Base-by-base conservation (phyloP, 2,888 invertebrate species). In the Latrodectus hesperus region DNA sequence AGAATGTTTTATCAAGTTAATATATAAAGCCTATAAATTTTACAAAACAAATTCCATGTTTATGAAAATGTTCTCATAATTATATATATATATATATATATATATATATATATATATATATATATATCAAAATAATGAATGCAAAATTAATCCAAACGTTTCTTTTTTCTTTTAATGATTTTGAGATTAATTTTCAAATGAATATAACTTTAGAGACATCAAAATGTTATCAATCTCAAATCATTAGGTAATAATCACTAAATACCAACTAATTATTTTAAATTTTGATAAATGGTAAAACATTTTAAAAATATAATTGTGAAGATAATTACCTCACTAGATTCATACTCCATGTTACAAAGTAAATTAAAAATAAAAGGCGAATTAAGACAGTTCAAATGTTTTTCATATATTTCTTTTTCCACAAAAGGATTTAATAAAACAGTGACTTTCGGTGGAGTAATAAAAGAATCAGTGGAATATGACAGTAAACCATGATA, bases 281-380 rank as follows among this genome's bases (percentile, higher is more conserved):
- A 38, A 22, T 16, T 38, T 38, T 38, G 38, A 38, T 38, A 38
- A 4, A 6, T 38, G 6, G 38, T 38, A 38, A 38, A 38, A 38
- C 0, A 3, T 22, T 38, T 38, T 0, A 38, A 38, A 38, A 26
- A 68, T 17, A 68, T 22, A 60, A 60, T 0, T 10, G 0, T 26
- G 38, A 12, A 73, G 16, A 68, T 9, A 26, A 52, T 80, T n/a
- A 90, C 90, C 68, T 90, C 90, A 75, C 90, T 90, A 16, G 90
- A 90, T 85, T 91, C 91, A 89, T 90, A 91, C 14, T 91, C 90
- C n/a, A 89, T 86, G 5, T 90, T 91, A 9, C 89, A 88, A 82
- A 91, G 74, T 51, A 91, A 89, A 60, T 90, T 89, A 82, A 90
- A 89, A 90, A 71, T 81, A 52, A 60, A 67, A 14, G 89, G 84